Conservation (phyloP, 2,113 vertebrate species). For the Bubo scandiacus region DNA sequence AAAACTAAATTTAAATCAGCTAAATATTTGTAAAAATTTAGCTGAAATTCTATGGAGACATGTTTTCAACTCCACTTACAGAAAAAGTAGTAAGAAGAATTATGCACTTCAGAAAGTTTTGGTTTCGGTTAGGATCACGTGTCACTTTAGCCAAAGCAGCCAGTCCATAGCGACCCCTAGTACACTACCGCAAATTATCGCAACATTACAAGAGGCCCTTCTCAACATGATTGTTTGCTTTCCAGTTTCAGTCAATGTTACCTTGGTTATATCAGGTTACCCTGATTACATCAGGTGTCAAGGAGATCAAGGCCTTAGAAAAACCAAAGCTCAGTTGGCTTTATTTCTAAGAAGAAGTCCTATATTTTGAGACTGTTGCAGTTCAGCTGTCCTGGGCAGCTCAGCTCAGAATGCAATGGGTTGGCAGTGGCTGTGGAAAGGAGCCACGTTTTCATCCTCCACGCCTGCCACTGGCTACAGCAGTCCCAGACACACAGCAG, state of each 20-base stretch:
- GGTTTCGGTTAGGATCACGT: not conserved
- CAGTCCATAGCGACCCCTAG: not conserved
- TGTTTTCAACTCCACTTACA: not conserved
- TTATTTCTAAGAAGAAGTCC: not conserved
- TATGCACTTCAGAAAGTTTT: not conserved
- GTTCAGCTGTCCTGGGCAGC: not conserved
- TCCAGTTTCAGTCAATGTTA: not conserved
- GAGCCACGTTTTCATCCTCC: not conserved
- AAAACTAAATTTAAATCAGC: not conserved
- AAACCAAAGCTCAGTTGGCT: not conserved
- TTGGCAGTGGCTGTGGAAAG: not conserved
- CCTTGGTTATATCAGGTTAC: not conserved
- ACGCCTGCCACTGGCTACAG: accelerated
- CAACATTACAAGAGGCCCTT: not conserved
- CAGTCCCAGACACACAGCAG: accelerated
- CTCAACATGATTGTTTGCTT: not conserved
- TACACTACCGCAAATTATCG: not conserved
- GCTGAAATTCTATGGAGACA: not conserved
- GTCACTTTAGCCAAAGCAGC: not conserved
- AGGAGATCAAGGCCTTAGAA: not conserved
- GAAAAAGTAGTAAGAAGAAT: not conserved
- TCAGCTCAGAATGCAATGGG: not conserved
- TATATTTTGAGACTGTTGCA: not conserved
- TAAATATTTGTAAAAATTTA: not conserved
- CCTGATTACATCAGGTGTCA: not conserved